These are phyloP conservation scores for Drosophila meridionalis DNA, from an alignment of 2,888 invertebrate species.

Conservation along the genomic window DNA sequence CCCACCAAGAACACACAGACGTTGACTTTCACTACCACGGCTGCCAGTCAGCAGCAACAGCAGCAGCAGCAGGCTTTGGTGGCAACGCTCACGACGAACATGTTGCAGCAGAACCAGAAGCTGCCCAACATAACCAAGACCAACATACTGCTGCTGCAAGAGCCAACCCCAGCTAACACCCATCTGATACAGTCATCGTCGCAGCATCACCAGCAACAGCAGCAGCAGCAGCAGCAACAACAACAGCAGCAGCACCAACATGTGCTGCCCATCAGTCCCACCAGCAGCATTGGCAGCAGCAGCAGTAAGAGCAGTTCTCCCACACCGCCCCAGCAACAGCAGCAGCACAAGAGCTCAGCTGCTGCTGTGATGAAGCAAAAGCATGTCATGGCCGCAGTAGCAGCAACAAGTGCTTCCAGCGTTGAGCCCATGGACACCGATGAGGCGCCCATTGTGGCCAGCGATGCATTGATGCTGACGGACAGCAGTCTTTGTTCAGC, in stretches of 20 bases:
- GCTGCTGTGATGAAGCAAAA: constrained; percentile 44
- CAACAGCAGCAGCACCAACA: constrained; percentile 62
- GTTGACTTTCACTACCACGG: constrained; percentile 79
- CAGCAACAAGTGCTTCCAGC: constrained; percentile 29
- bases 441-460: constrained; percentile 43
- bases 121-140: constrained; percentile 62
- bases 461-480: constrained; percentile 52
- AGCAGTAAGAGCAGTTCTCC: constrained; percentile 79
- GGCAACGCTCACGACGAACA: constrained; percentile 65
- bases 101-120: constrained; percentile 62
- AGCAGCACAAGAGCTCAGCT: constrained; percentile 38
- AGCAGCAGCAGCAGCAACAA: constrained; percentile 52
- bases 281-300: constrained; percentile 78
- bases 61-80: constrained; percentile 74
- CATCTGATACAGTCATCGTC: constrained; percentile 64
- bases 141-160: constrained; percentile 66
- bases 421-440: constrained; percentile 72
- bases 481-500: constrained; percentile 44
- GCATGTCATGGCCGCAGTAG: constrained; percentile 58
- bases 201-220: constrained; percentile 58
- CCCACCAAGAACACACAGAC: constrained; percentile 85
- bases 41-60: constrained; percentile 69
- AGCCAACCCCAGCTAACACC: constrained; percentile 52
- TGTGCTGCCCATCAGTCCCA: constrained; percentile 84
- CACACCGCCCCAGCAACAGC: constrained; percentile 71